These are phyloP conservation scores for Oreochromis niloticus DNA, from an alignment of 2,113 vertebrate species.

Conservation along the genomic window DNA sequence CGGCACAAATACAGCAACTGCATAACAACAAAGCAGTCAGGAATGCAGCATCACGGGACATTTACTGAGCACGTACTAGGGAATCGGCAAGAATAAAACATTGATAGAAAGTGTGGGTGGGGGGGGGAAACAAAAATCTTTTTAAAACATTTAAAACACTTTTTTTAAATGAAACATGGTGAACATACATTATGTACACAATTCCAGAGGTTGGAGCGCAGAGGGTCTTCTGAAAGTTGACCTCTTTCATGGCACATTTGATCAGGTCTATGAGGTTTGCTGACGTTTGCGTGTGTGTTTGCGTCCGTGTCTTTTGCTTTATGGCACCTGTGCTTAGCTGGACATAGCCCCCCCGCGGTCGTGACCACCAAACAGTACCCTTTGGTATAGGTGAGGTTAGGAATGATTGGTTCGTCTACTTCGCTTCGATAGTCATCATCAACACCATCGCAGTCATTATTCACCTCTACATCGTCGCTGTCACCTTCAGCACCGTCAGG, in stretches of 20 bases:
- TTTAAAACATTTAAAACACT: slow-evolving; percentile 26
- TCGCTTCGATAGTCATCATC: not conserved
- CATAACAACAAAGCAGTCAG: slow-evolving; percentile 50
- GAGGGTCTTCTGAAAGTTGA: slow-evolving; percentile 47
- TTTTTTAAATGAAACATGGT: slow-evolving; percentile 13
- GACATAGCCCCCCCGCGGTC: slow-evolving; percentile 37
- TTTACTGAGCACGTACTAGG: slow-evolving; percentile 42
- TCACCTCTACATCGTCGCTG: not conserved
- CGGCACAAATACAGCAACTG: slow-evolving; percentile 56
- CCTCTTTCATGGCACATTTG: slow-evolving; percentile 29
- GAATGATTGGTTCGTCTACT: not conserved
- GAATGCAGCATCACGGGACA: slow-evolving; percentile 54
- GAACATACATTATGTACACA: slow-evolving; percentile 57
- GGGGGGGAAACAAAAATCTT: not conserved
- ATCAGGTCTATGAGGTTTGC: not conserved
- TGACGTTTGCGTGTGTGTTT: not conserved
- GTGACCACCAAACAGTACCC: slow-evolving; percentile 48
- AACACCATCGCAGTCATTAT: not conserved
- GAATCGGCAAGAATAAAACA: slow-evolving; percentile 27
- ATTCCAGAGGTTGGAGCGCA: slow-evolving; percentile 61
- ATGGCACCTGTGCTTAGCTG: slow-evolving; percentile 13
- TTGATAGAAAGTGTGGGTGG: not conserved
- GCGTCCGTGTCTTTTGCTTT: not conserved
- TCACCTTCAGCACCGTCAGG: not conserved
- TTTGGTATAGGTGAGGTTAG: slow-evolving; percentile 58